A percentile compares a stretch with the other conserved stretches of the same genome.
Evolutionary conservation across 2,113 vertebrate genomes (phyloP).

Genomic region (Oxyruncus cristatus): DNA sequence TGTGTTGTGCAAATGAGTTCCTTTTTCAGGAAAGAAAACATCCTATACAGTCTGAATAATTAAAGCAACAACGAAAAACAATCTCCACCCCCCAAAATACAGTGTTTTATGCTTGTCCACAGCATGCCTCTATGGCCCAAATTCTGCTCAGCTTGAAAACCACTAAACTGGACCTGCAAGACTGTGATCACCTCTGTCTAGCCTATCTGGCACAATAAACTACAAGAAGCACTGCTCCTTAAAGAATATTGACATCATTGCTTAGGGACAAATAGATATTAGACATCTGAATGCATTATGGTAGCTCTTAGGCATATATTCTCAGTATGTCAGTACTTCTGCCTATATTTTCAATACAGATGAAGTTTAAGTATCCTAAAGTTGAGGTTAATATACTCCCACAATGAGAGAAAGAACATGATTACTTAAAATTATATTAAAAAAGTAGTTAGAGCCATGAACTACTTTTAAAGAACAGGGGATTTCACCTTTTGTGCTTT

Average conservation of each 20-base stretch:
- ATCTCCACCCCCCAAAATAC: background rate
- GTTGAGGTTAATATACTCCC: background rate
- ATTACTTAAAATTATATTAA: background rate
- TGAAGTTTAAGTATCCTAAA: background rate
- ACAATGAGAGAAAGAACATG: background rate
- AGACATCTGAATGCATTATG: background rate
- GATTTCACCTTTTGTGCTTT: background rate
- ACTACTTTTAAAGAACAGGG: background rate
- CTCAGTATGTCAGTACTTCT: background rate
- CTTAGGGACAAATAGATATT: background rate
- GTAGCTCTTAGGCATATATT: background rate
- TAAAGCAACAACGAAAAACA: background rate
- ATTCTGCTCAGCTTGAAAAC: background rate
- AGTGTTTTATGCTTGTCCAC: background rate
- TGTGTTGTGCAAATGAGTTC: background rate
- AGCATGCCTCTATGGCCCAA: background rate
- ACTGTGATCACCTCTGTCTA: background rate
- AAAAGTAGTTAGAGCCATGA: background rate
- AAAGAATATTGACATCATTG: background rate
- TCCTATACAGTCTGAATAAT: background rate
- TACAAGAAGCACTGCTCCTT: background rate
- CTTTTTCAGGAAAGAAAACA: background rate
- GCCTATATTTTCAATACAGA: background rate
- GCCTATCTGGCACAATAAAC: background rate
- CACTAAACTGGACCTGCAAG: background rate